Evolutionary conservation across 2,888 invertebrate species (phyloP), one percentile per base, ranked within the genome.

Genomic region (Cantharis nigra): DNA sequence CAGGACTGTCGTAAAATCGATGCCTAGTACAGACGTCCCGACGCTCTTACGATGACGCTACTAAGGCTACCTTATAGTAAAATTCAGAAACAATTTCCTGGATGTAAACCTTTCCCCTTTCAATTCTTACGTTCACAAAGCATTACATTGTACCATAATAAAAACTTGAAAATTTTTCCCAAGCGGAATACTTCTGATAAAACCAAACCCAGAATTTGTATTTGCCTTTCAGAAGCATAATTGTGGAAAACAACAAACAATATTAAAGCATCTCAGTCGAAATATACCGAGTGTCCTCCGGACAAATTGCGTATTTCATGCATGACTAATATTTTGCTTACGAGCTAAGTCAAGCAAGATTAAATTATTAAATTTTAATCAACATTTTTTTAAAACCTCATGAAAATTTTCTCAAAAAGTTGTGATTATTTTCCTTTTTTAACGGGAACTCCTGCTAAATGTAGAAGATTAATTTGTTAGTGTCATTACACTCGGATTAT

Each of bases 1-100:
- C 86, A 86, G 80, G 83, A 80, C 80, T 81, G 79, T 82, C 79
- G 80, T 81, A 86, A 86, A 87, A 87, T 86, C 87, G 86, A 86
- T 87, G 49, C 85, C 76, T 82, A 83, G 83, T 84, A 84, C 81
- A 84, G 84, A 82, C 79, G 74, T 72, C 72, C 74, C 69, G 72
- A 70, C 74, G 76, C 69, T 67, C 64, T 71, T 69, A 71, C 69
- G 28, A 16, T 69, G 28, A 16, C 65, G 72, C 74, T 49, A 63
- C 72, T 71, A 62, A 69, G 65, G 78, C 72, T 69, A 71, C 71
- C 75, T 72, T 14, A 69, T 63, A 71, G 72, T 49, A 63, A 26
- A 74, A 74, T 26, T 23, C 63, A 62, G 20, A 62, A 74, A 74
- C 33, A 49, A 33, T 33, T 23, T 74, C 69, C 69, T 49, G 26